Evolutionary conservation across 1,140 invertebrate species (phyloP).

Genomic region (Drosophila suzukii): DNA sequence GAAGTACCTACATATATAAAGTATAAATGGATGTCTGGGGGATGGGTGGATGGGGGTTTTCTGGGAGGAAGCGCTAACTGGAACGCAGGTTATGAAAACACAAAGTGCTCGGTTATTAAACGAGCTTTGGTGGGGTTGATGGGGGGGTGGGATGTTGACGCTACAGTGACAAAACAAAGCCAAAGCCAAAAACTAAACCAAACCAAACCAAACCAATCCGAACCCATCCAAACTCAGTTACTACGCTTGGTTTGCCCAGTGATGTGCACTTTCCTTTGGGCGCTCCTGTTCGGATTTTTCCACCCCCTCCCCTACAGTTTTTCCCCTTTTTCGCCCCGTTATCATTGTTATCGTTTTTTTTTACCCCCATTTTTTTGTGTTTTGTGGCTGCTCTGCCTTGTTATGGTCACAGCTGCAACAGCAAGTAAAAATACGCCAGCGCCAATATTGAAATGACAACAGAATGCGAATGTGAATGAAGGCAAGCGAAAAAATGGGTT

Average conservation of each 20-base stretch:
- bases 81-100: conserved; percentile 75
- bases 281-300: conserved; percentile 7
- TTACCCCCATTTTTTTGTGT: conserved; percentile 1
- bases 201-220: conserved; percentile 35
- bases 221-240: conserved; percentile 66
- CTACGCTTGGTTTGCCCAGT: conserved; percentile 53
- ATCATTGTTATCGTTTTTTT: conserved; percentile 54
- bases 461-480: conserved; percentile 52
- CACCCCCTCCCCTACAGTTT: conserved; percentile 13
- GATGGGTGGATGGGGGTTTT: background rate
- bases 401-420: conserved; percentile 72
- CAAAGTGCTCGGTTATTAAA: conserved; percentile 73
- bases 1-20: conserved; percentile 23
- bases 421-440: conserved; percentile 78
- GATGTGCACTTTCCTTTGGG: conserved; percentile 45
- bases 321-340: conserved; percentile 32
- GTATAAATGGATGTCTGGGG: conserved; percentile 10
- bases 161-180: conserved; percentile 51
- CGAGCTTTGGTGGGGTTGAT: conserved; percentile 27
- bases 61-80: conserved; percentile 47
- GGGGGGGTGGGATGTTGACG: conserved; percentile 32
- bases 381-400: conserved; percentile 47
- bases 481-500: conserved; percentile 18
- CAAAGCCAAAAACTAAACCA: conserved; percentile 43
- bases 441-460: conserved; percentile 82